Evolutionary conservation across 2,113 vertebrate genomes (phyloP), one percentile per base, ranked within the genome.

Genomic region (Sigmodon hispidus): DNA sequence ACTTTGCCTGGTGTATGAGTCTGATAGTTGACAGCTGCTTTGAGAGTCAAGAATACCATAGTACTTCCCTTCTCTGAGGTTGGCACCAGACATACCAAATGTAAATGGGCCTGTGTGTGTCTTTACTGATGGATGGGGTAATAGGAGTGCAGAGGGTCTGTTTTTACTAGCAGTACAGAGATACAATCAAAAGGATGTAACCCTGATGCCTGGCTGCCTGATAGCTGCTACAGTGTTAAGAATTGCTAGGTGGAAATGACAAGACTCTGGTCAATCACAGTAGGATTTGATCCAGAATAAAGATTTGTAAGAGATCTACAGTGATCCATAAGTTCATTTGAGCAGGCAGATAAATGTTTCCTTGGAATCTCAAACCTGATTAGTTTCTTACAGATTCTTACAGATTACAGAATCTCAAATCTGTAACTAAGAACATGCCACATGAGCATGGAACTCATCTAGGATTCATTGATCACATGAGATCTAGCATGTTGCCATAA

Each of bases 281-380:
- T 96, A 89, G 63, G 87, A 97, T 96, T 94, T 87, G 93, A 96
- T 91, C 96, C 43, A 52, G 96, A 97, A 81, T 97, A 96, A 13
- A 90, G 34, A 76, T 96, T 96, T 97, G 52, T 86, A 90, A 96
- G 87, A 89, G 96, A 91, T 43, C 55, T 83, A 29, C 81, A 96
- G 91, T 0, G 67, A 96, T 93, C 96, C 93, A 5, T 97, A 96
- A 69, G 75, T 98, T 98, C 92, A 96, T 97, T 98, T 98, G 69
- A 59, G 95, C 90, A 26, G 80, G 29, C 94, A 97, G 97, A 98
- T 90, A 97, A 98, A 96, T 96, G 97, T 98, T 98, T 98, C 98
- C 98, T 98, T 98, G 98, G 98, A 98, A 98, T 98, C 97, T 45
- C 63, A 57, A 91, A 90, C 79, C 94, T 97, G 97, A 94, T 97